Evolutionary conservation across 2,888 invertebrate species (phyloP), one percentile per base, ranked within the genome.

Genomic region (Macaria notata): DNA sequence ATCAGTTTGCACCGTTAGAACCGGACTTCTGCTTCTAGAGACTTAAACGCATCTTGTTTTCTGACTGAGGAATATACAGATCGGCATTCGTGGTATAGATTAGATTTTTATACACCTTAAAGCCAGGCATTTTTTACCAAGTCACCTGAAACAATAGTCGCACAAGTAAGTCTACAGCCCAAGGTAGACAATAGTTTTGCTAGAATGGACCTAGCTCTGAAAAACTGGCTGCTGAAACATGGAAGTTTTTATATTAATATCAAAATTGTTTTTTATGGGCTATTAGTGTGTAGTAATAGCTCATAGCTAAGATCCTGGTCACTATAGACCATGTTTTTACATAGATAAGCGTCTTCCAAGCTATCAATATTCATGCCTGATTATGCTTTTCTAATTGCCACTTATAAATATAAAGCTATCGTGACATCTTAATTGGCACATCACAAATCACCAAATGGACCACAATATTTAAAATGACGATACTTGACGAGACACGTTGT

Each of bases 351-450:
- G 81, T 86, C 83, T 72, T 72, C 19, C 71, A 63, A 62, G 61
- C 75, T 76, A 83, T 88, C 82, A 87, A 86, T 88, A 88, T 88
- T 88, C 84, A 86, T 84, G 84, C 82, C 70, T 70, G 81, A 87
- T 85, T 86, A 83, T 82, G 75, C 74, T 70, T 72, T 74, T 81
- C 82, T 89, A 86, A 89, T 88, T 87, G 85, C 86, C 79, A 76
- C 80, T 76, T 82, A 87, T 88, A 86, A 88, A 89, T 88, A 81
- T 83, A 73, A 80, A 76, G 75, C 79, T 70, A 72, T 80, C 85
- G 83, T 85, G 88, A 88, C 88, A 84, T 88, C 87, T 90, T 88
- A 88, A 89, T 89, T 88, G 85, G 81, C 64, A 70, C 66, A 70
- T 81, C 78, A 86, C 84, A 84, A 87, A 88, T 88, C 81, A 83